A percentile compares a stretch with the other conserved stretches of the same genome.
Conservation (phyloP, 1,140 invertebrate species). For the Stenopsyche tienmushanensis region DNA sequence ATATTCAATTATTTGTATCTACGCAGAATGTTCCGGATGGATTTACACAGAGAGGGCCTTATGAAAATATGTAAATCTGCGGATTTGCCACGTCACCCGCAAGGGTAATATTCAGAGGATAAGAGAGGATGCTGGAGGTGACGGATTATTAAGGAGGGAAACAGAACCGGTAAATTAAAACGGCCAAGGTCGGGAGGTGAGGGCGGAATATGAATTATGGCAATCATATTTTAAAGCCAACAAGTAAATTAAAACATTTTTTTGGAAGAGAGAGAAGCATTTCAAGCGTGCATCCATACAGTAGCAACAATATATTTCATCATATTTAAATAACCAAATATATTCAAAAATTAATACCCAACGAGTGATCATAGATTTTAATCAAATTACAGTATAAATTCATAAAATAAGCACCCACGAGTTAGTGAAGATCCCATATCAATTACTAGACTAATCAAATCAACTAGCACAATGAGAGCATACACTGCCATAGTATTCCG, state of each 20-base stretch:
- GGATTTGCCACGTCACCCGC: conserved; percentile 5
- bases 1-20: neutral
- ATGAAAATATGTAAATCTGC: conserved; percentile 22
- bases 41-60: neutral
- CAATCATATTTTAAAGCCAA: neutral
- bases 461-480: too few relatives aligned
- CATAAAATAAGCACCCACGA: neutral
- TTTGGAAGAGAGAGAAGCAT: too few relatives aligned
- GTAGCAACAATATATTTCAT: neutral
- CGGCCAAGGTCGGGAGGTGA: conserved; percentile 13
- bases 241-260: conserved; percentile 14
- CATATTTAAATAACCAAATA: neutral
- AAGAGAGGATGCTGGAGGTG: conserved; percentile 11
- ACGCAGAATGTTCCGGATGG: neutral
- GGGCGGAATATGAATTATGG: conserved; percentile 7
- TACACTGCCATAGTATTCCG: too few relatives aligned
- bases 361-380: neutral
- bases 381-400: neutral
- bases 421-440: too few relatives aligned
- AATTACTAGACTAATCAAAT: too few relatives aligned
- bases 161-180: conserved; percentile 21
- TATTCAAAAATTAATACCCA: neutral
- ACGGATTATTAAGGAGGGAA: conserved; percentile 23
- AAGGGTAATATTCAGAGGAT: neutral
- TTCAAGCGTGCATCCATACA: neutral